phyloP scores from a whole-genome alignment of 2,888 invertebrate species.

The Eremobia ochroleuca region DNA sequence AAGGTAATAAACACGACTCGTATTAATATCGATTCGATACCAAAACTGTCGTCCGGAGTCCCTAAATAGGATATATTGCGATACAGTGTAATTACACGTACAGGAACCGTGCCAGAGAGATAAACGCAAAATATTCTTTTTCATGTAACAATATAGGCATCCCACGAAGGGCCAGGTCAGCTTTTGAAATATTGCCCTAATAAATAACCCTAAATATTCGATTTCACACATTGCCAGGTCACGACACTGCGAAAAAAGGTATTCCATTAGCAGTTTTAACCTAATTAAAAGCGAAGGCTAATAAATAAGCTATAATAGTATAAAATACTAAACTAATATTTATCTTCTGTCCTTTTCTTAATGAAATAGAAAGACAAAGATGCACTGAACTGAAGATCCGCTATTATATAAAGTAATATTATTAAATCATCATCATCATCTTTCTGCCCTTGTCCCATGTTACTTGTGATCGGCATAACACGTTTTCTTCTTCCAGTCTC shows the following conservation, averaged over 20 bases:
- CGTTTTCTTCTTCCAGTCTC: neutral
- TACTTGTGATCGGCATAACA: neutral
- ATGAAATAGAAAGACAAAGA: no score
- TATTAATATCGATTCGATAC: slow-evolving; percentile 50
- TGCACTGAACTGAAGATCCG: no score
- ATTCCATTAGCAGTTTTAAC: slow-evolving; percentile 74
- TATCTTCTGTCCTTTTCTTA: no score
- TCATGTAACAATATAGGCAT: slow-evolving; percentile 48
- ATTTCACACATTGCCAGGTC: slow-evolving; percentile 67
- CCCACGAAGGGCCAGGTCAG: slow-evolving; percentile 47
- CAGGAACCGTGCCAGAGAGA: slow-evolving; percentile 39
- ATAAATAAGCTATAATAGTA: neutral
- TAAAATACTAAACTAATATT: no score
- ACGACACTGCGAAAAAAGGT: slow-evolving; percentile 70
- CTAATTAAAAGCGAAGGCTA: slow-evolving; percentile 71
- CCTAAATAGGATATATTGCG: slow-evolving; percentile 54
- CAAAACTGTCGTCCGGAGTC: slow-evolving; percentile 37
- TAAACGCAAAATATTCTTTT: slow-evolving; percentile 60
- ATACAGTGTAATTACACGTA: slow-evolving; percentile 61
- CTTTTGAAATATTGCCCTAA: slow-evolving; percentile 68
- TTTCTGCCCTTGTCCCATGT: neutral
- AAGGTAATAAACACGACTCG: slow-evolving; percentile 51
- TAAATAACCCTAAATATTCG: slow-evolving; percentile 70
- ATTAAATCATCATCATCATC: neutral
- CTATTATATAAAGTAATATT: no score